These are phyloP conservation scores for Psix sp. DNA, from an alignment of 1,140 invertebrate genomes.

Conservation along the genomic window DNA sequence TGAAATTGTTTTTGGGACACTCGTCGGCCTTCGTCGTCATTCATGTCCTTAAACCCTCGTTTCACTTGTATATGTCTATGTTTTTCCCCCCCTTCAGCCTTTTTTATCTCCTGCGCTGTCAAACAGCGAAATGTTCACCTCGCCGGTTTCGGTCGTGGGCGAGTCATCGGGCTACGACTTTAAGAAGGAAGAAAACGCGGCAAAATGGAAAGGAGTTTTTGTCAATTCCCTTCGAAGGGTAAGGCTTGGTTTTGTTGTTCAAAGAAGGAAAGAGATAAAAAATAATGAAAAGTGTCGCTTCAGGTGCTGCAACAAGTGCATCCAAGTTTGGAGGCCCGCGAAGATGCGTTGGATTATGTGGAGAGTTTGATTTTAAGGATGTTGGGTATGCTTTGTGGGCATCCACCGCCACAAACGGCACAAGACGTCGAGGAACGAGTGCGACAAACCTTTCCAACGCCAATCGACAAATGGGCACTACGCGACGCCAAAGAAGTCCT, in stretches of 20 bases:
- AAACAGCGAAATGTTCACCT: slow-evolving; percentile 78
- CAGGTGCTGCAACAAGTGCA: slow-evolving; percentile 95
- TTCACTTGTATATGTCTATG: slow-evolving; percentile 51
- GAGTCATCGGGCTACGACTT: slow-evolving; percentile 89
- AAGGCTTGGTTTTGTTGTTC: slow-evolving; percentile 52
- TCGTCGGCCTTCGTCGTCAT: slow-evolving; percentile 26
- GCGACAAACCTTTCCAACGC: slow-evolving; percentile 92
- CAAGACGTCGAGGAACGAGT: slow-evolving; percentile 95
- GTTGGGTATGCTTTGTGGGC: slow-evolving; percentile 90
- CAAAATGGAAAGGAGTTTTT: slow-evolving; percentile 93
- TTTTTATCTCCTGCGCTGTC: slow-evolving; percentile 50
- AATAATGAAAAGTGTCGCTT: too few relatives aligned
- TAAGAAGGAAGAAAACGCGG: slow-evolving; percentile 89
- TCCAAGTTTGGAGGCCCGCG: slow-evolving; percentile 88
- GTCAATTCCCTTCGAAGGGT: slow-evolving; percentile 87
- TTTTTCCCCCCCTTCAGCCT: slow-evolving; percentile 53
- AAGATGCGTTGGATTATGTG: slow-evolving; percentile 95
- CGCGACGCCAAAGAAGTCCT: slow-evolving; percentile 90
- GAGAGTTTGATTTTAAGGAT: slow-evolving; percentile 93
- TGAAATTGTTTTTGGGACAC: slow-evolving; percentile 33
- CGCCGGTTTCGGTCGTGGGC: slow-evolving; percentile 76
- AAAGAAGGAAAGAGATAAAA: slow-evolving; percentile 2
- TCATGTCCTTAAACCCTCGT: slow-evolving; percentile 38
- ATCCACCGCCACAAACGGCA: slow-evolving; percentile 87
- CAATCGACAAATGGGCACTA: slow-evolving; percentile 95